Evolutionary conservation across 64 coral and sea anemone genomes (phyloP).

Genomic region (Actinia equina): DNA sequence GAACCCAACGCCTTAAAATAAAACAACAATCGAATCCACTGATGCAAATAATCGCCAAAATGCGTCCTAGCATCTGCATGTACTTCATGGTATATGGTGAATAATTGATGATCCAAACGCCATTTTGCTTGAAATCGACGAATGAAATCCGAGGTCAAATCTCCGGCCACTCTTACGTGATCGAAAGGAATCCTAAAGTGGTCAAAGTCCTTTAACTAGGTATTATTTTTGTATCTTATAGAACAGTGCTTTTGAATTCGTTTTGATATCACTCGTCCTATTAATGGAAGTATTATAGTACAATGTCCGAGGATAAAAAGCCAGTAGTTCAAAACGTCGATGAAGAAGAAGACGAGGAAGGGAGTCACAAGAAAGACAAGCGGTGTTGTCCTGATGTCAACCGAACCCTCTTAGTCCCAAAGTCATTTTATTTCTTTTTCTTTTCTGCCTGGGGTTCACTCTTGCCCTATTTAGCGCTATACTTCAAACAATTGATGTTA

Average conservation of each 20-base stretch:
- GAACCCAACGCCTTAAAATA: not conserved
- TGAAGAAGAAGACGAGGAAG: conserved; percentile 11
- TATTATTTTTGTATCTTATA: not conserved
- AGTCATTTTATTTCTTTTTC: conserved; percentile 97
- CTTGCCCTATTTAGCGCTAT: conserved; percentile 89
- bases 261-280: not conserved
- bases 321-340: conserved; percentile 42
- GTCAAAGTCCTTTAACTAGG: not conserved
- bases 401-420: conserved; percentile 87
- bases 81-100: conserved; percentile 33
- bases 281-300: not conserved
- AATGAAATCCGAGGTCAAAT: conserved; percentile 31
- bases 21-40: not conserved
- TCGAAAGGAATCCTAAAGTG: conserved; percentile 10
- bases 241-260: not conserved
- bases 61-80: conserved; percentile 3
- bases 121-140: conserved; percentile 16
- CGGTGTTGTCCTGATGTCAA: conserved; percentile 94
- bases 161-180: conserved; percentile 27
- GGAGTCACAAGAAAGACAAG: conserved; percentile 10
- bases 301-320: conserved; percentile 53
- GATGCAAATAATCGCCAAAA: not conserved
- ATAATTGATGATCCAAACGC: conserved; percentile 25
- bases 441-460: conserved; percentile 99
- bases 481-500: conserved; percentile 96